Percentiles rank a stretch among this genome's conserved stretches.
Conservation (phyloP, 2,113 vertebrate genomes). For the Myrmecobius fasciatus region DNA sequence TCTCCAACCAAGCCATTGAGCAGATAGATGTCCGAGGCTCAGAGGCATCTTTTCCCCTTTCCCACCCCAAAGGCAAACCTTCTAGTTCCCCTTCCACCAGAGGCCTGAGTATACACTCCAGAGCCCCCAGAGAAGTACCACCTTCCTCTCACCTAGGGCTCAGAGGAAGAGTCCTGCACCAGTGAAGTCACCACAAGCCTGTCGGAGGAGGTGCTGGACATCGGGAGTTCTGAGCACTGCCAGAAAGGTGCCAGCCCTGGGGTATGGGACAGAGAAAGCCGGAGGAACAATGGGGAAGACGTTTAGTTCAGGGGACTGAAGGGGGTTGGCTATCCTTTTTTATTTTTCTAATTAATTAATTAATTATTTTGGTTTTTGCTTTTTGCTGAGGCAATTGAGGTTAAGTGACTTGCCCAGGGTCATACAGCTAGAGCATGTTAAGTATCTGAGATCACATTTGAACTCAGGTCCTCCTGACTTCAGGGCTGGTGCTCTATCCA, state of each 20-base stretch:
- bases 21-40: neutral
- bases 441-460: too few relatives aligned
- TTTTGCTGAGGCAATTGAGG: too few relatives aligned
- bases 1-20: neutral
- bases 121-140: neutral
- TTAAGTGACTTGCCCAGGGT: too few relatives aligned
- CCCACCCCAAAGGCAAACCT: neutral
- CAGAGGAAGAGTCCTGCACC: slow-evolving; percentile 89
- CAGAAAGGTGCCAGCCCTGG: slow-evolving; percentile 74
- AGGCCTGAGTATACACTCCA: slow-evolving; percentile 41
- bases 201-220: slow-evolving; percentile 87
- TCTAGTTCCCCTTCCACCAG: slow-evolving; percentile 42
- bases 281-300: neutral
- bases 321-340: neutral
- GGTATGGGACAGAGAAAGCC: neutral
- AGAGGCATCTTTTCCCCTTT: neutral
- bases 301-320: neutral
- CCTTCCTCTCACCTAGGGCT: slow-evolving; percentile 79
- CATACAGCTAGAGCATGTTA: too few relatives aligned
- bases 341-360: too few relatives aligned
- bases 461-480: too few relatives aligned
- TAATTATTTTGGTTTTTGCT: too few relatives aligned
- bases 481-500: too few relatives aligned
- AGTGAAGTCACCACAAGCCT: slow-evolving; percentile 89
- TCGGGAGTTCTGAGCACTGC: slow-evolving; percentile 67